phyloP scores from a whole-genome alignment of 2,797 vertebrate species.

The Ptychobarbus kaznakovi region DNA sequence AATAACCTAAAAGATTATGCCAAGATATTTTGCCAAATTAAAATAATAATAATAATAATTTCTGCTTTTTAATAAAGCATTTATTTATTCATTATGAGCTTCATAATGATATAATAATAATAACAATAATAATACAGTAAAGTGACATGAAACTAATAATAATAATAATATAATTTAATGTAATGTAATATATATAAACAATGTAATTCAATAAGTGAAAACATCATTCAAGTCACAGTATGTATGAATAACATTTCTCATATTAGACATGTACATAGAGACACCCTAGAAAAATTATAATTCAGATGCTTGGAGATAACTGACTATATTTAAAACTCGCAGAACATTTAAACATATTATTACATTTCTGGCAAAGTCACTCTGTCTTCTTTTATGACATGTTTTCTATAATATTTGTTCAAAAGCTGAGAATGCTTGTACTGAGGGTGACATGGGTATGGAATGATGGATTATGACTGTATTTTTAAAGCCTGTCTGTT shows the following conservation, averaged over 20 bases:
- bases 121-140: background rate
- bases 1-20: no score
- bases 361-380: background rate
- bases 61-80: background rate
- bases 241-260: background rate
- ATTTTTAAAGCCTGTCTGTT: conserved; percentile 86
- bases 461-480: background rate
- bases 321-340: background rate
- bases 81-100: background rate
- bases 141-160: background rate
- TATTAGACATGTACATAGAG: background rate
- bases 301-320: background rate
- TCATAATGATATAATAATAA: background rate
- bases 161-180: background rate
- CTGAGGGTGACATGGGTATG: background rate
- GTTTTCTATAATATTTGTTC: background rate
- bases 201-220: background rate
- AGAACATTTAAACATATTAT: background rate
- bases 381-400: background rate
- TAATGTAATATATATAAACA: background rate
- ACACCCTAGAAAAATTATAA: background rate
- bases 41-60: background rate
- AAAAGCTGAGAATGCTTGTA: no score
- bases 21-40: background rate
- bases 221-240: background rate